Evolutionary conservation across 2,797 vertebrate species (phyloP).

Genomic region (Megaceryle alcyon): DNA sequence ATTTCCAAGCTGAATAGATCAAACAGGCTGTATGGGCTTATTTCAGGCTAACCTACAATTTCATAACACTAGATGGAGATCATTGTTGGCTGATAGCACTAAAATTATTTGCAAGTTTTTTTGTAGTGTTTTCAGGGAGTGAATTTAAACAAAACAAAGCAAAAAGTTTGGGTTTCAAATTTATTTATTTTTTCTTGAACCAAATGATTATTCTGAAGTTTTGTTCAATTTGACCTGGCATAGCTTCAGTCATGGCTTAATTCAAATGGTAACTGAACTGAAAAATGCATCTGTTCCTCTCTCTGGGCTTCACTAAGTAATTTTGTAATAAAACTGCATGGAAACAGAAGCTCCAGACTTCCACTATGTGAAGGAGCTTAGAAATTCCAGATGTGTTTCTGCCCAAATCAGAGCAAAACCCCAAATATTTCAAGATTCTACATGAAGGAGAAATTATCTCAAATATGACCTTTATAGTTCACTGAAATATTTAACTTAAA

Average conservation of each 20-base stretch:
- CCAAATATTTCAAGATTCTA: background rate
- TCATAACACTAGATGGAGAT: background rate
- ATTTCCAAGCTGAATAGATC: background rate
- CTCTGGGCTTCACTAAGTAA: background rate
- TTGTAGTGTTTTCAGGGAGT: background rate
- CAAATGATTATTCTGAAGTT: background rate
- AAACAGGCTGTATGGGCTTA: background rate
- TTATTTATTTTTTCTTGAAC: background rate
- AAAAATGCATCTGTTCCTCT: slow-evolving; percentile 11
- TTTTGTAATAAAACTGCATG: background rate
- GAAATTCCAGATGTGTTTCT: slow-evolving; percentile 1
- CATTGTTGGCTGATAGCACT: background rate
- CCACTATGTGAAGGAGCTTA: background rate
- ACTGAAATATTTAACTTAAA: background rate
- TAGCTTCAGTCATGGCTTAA: background rate
- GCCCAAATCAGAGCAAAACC: background rate
- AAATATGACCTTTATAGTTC: background rate
- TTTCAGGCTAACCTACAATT: background rate
- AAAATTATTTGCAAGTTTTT: background rate
- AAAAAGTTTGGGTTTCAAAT: background rate
- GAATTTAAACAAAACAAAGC: background rate
- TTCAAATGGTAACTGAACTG: background rate
- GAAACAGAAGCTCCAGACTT: background rate
- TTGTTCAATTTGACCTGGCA: slow-evolving; percentile 6
- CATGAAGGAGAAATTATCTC: background rate